Percentiles rank a stretch among this genome's conserved stretches.
Evolutionary conservation across 2,888 invertebrate genomes (phyloP).

Genomic region (Barypeithes pellucidus): DNA sequence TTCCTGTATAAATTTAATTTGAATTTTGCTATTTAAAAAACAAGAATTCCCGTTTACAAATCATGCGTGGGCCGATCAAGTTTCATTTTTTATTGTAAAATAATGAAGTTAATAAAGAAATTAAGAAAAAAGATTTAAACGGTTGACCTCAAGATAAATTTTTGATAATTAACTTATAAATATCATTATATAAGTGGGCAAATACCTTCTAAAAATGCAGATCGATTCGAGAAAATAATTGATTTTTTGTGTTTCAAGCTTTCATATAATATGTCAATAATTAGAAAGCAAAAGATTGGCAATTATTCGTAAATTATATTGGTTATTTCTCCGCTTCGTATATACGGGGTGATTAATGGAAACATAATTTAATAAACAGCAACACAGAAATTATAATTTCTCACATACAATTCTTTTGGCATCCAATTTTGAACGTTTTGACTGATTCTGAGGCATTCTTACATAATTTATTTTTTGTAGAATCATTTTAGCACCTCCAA

Average conservation of each 20-base stretch:
- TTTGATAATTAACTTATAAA: constrained; percentile 17
- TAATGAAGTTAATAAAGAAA: constrained; percentile 15
- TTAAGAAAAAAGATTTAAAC: constrained; percentile 3
- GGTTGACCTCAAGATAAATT: constrained; percentile 6
- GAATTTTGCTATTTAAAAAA: not conserved
- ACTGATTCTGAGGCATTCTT: too few species aligned
- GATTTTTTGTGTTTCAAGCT: constrained; percentile 12
- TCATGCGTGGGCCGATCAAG: constrained; percentile 5
- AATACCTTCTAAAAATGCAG: constrained; percentile 7
- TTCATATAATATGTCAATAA: constrained; percentile 5
- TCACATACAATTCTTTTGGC: too few species aligned
- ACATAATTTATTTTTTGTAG: too few species aligned
- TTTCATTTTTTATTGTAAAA: constrained; percentile 17
- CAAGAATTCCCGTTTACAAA: not conserved
- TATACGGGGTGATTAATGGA: not conserved
- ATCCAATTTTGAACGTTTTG: too few species aligned
- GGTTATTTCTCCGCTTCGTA: not conserved
- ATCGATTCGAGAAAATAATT: constrained; percentile 13
- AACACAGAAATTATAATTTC: too few species aligned
- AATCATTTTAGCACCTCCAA: too few species aligned
- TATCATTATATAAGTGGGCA: not conserved
- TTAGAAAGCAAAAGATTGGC: not conserved
- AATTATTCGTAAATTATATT: not conserved
- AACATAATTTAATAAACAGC: too few species aligned
- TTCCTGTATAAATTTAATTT: not conserved